A percentile compares a stretch with the other conserved stretches of the same genome.
Evolutionary conservation across 2,797 vertebrate species (phyloP).

Genomic region (Gymnoscopelus microlampas): DNA sequence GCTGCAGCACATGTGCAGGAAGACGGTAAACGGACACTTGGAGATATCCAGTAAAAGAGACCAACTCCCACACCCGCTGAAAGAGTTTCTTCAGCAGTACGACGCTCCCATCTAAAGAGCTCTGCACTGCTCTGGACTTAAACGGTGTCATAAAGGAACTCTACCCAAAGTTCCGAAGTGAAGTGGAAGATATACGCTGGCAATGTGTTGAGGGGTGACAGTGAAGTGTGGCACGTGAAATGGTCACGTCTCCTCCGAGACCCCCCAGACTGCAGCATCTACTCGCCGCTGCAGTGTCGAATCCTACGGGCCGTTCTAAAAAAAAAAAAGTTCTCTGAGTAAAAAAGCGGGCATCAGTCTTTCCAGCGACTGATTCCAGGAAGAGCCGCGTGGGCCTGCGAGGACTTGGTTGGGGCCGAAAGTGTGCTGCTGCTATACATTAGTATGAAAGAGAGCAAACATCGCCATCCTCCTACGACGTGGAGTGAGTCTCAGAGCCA

Average conservation of each 20-base stretch:
- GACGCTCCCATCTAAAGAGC: conserved; percentile 88
- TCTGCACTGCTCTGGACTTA: conserved; percentile 33
- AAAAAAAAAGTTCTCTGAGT: neutral
- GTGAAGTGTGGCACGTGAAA: conserved; percentile 2
- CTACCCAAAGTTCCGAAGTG: conserved; percentile 13
- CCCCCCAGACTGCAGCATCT: no score
- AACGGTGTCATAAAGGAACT: conserved; percentile 14
- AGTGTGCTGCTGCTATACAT: conserved; percentile 45
- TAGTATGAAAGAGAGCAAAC: conserved; percentile 34
- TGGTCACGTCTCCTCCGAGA: conserved; percentile 2
- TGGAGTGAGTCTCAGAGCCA: conserved; percentile 52
- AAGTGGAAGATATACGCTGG: neutral
- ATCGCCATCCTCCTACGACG: conserved; percentile 46
- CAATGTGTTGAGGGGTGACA: conserved; percentile 10
- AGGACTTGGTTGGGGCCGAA: conserved; percentile 27
- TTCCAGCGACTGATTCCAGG: conserved; percentile 11
- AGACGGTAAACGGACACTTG: conserved; percentile 93
- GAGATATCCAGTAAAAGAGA: conserved; percentile 88
- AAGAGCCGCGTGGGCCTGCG: conserved; percentile 14
- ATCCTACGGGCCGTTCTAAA: neutral
- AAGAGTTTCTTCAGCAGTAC: conserved; percentile 93
- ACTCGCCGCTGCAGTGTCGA: no score
- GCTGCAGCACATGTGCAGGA: conserved; percentile 95
- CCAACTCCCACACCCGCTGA: conserved; percentile 89
- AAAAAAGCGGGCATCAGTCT: conserved; percentile 1